phyloP scores from a whole-genome alignment of 23 tunicate species.

The Pegea sp. region DNA sequence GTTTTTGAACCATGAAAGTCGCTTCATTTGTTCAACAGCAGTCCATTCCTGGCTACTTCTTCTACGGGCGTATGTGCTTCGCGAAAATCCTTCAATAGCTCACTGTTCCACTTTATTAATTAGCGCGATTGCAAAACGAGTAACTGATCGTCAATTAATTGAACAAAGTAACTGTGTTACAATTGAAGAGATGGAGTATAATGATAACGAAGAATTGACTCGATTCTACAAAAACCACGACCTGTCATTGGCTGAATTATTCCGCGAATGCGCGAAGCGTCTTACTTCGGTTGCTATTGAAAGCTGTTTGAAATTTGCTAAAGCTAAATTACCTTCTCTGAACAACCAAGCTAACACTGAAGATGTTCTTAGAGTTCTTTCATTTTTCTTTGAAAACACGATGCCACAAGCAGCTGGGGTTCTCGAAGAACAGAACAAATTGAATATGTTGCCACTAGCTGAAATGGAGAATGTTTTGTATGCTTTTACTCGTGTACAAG shows the following conservation, averaged over 20 bases:
- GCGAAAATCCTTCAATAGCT: constrained; percentile 7
- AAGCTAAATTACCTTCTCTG: background rate
- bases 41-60: constrained; percentile 8
- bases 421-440: background rate
- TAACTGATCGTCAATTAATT: background rate
- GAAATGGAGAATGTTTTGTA: background rate
- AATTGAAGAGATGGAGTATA: constrained; percentile 30
- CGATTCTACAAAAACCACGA: constrained; percentile 2
- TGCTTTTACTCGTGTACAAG: background rate
- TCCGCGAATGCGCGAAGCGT: constrained; percentile 12
- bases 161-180: constrained; percentile 3
- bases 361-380: background rate
- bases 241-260: constrained; percentile 7
- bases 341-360: background rate
- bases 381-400: background rate
- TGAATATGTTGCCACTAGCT: background rate
- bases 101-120: background rate
- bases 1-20: constrained; percentile 19
- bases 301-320: constrained; percentile 11
- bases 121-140: background rate
- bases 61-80: constrained; percentile 9
- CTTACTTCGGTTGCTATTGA: constrained; percentile 9
- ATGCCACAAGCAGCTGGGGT: background rate
- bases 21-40: constrained; percentile 10
- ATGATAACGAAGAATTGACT: constrained; percentile 28